Evolutionary conservation across 2,797 vertebrate genomes (phyloP).

Genomic region (Pachyuromys duprasi): DNA sequence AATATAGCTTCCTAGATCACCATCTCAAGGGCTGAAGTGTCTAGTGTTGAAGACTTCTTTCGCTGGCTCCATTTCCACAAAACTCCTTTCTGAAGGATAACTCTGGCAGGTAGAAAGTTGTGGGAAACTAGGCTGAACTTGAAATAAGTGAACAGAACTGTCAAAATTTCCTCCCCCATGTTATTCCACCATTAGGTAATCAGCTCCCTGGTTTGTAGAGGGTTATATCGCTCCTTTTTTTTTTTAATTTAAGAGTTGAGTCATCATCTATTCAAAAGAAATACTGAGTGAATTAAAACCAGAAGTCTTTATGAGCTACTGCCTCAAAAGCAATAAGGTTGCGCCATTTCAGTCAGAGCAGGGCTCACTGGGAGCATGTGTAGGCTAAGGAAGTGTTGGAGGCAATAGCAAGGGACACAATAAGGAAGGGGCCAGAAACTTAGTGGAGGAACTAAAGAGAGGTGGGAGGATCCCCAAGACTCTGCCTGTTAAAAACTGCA

Average conservation of each 20-base stretch:
- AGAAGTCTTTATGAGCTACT: slow-evolving; percentile 41
- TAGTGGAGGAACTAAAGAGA: neutral
- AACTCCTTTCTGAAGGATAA: neutral
- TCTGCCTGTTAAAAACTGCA: neutral
- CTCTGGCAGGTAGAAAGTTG: neutral
- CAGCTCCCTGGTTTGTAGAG: neutral
- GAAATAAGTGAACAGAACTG: slow-evolving; percentile 38
- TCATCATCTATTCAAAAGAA: slow-evolving; percentile 69
- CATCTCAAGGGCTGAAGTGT: neutral
- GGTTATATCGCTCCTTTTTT: slow-evolving; percentile 38
- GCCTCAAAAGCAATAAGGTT: neutral
- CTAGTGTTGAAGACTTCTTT: neutral
- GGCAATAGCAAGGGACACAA: neutral
- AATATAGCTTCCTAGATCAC: neutral
- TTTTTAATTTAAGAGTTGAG: slow-evolving; percentile 63
- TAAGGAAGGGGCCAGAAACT: neutral
- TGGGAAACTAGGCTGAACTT: neutral
- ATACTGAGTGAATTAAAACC: slow-evolving; percentile 56
- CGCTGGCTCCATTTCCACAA: neutral
- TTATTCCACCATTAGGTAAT: slow-evolving; percentile 28
- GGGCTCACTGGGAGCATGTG: neutral
- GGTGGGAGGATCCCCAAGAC: neutral
- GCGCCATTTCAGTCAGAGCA: slow-evolving; percentile 13
- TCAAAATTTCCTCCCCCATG: slow-evolving; percentile 16
- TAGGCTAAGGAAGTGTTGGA: neutral